Percentiles rank a stretch among this genome's conserved stretches.
phyloP scores from a whole-genome alignment of 2,113 vertebrate species.

The Lipophrys pholis region DNA sequence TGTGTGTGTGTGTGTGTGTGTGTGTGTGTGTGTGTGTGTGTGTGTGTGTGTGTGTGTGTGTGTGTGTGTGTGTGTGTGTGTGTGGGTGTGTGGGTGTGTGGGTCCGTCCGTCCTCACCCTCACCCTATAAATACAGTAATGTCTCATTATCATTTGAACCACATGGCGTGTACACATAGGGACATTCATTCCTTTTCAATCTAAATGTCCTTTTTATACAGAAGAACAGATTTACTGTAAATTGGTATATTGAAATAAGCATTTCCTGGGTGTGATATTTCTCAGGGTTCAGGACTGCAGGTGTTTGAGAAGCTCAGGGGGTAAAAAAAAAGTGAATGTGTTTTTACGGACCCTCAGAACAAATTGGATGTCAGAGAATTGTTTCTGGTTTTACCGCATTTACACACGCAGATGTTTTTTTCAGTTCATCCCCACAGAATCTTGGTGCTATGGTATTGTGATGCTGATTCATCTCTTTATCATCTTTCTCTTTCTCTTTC shows the following conservation, averaged over 20 bases:
- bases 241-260: conserved; percentile 72
- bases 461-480: neutral
- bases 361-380: conserved; percentile 5
- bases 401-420: conserved; percentile 1
- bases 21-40: conserved; percentile 4
- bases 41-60: no score
- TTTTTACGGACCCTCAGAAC: conserved; percentile 29
- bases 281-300: conserved; percentile 22
- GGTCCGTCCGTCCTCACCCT: conserved; percentile 16
- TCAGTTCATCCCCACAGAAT: neutral
- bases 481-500: neutral
- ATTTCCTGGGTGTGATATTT: conserved; percentile 45
- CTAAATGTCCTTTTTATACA: conserved; percentile 67
- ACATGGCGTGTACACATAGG: conserved; percentile 34
- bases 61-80: conserved; percentile 7
- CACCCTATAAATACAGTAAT: conserved; percentile 68
- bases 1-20: conserved; percentile 7
- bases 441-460: neutral
- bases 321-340: conserved; percentile 59
- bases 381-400: neutral
- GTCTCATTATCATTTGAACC: conserved; percentile 66
- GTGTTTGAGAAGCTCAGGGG: conserved; percentile 22
- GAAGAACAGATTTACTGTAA: conserved; percentile 66
- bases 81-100: no score
- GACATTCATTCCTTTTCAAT: conserved; percentile 68